These are phyloP conservation scores for Potamarius usumacintae DNA, from an alignment of 2,113 vertebrate genomes.

Conservation along the genomic window DNA sequence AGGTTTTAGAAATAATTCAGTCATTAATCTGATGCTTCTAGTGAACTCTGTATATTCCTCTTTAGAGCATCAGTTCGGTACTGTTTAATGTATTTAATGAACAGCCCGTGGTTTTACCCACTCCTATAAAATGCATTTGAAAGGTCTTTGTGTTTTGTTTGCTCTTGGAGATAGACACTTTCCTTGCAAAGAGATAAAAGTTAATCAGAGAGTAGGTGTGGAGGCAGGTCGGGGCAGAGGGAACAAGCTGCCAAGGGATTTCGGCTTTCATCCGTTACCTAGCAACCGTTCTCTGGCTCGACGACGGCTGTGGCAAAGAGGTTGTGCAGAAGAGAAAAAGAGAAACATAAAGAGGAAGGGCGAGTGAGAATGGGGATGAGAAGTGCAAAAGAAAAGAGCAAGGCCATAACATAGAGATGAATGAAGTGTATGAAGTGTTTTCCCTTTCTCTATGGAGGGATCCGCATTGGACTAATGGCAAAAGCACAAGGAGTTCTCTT, in stretches of 20 bases:
- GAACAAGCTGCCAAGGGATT: slow-evolving; percentile 73
- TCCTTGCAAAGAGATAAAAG: slow-evolving; percentile 46
- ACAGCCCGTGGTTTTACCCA: background rate
- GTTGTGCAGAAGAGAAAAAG: slow-evolving; percentile 31
- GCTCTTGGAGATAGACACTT: slow-evolving; percentile 41
- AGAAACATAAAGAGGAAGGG: slow-evolving; percentile 33
- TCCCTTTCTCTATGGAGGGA: background rate
- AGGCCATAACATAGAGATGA: slow-evolving; percentile 12
- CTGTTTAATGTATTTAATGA: background rate
- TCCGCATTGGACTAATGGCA: slow-evolving; percentile 26
- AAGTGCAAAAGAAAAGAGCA: slow-evolving; percentile 32
- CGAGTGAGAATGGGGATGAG: slow-evolving; percentile 2
- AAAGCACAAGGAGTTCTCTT: slow-evolving; percentile 12
- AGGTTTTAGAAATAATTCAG: background rate
- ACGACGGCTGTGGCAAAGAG: slow-evolving; percentile 51
- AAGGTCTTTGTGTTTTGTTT: slow-evolving; percentile 12
- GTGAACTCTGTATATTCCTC: background rate
- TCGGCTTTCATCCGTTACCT: slow-evolving; percentile 77
- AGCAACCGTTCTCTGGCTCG: slow-evolving; percentile 73
- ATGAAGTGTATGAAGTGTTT: background rate
- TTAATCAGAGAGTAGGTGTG: slow-evolving; percentile 47
- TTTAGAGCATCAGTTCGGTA: background rate
- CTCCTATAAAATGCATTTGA: slow-evolving; percentile 11
- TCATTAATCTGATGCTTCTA: background rate
- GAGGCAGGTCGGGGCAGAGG: slow-evolving; percentile 67